These are phyloP conservation scores for Leucosticte australis DNA, from an alignment of 2,113 vertebrate species.

Conservation along the genomic window DNA sequence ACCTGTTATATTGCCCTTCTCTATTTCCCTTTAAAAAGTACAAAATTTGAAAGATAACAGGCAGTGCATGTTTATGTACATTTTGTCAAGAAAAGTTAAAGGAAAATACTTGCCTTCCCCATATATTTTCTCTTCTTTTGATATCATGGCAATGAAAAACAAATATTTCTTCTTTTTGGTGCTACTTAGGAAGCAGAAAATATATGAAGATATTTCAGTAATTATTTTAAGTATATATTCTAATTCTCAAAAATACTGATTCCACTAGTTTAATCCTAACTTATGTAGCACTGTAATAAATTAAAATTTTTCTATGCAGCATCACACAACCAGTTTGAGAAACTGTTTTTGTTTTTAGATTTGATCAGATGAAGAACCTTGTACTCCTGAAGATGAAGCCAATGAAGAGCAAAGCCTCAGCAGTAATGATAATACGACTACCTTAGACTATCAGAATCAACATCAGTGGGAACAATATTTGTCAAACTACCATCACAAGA, in stretches of 20 bases:
- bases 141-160: neutral
- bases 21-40: neutral
- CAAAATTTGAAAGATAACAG: neutral
- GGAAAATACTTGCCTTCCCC: neutral
- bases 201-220: neutral
- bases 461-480: neutral
- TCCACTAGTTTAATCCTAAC: neutral
- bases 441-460: slow-evolving; percentile 1
- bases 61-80: neutral
- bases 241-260: neutral
- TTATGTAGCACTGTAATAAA: neutral
- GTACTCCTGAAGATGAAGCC: neutral
- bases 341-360: neutral
- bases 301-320: neutral
- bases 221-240: neutral
- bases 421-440: neutral
- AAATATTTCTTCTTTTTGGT: neutral
- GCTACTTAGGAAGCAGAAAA: neutral
- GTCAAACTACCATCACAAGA: neutral
- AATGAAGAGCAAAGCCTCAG: slow-evolving; percentile 11
- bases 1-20: neutral
- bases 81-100: neutral
- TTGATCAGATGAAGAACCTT: neutral
- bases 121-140: neutral
- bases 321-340: neutral